Evolutionary conservation across 1,140 invertebrate species (phyloP), one percentile per base, ranked within the genome.

Genomic region (Subanguina moxae): DNA sequence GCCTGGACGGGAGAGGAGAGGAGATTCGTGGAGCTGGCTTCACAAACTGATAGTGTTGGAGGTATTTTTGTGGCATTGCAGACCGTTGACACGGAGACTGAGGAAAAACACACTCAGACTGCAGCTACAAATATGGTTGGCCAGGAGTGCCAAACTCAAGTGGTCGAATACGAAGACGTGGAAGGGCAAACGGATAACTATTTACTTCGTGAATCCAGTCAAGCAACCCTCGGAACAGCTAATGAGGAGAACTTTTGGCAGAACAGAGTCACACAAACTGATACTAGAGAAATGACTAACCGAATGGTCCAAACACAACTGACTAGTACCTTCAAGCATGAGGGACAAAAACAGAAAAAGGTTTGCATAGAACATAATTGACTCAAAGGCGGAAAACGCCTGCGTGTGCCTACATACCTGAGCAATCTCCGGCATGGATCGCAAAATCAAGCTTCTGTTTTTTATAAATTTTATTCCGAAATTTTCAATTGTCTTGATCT

Each of bases 311-410:
- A 68, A 32, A 68, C 66, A 9, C 66, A 65, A 43, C 30, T 68
- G 57, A 61, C 52, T 27, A 68, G 66, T 42, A 68, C 66, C n/a
- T 68, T 68, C 58, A 57, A 62, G 30, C 21, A 68, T 19, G 45
- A 45, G 17, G 28, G 13, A 3, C 38, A 46, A 30, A 19, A 28
- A 45, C 46, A 17, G 27, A 63, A 25, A 25, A 19, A 7, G 17
- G 56, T 38, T 38, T 3, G 3, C 32, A 5, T 38, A 11, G 11
- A 5, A 38, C n/a, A n/a, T n/a, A n/a, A n/a, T n/a, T n/a, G n/a
- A n/a, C n/a, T n/a, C n/a, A n/a, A n/a, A n/a, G n/a, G n/a, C 32
- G 11, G 11, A 38, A 38, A 38, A 38, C 32, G 32, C 32, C 3
- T 38, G 32, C 3, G 32, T 38, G n/a, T n/a, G n/a, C n/a, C n/a